phyloP scores from a whole-genome alignment of 2,113 vertebrate species.

The Mus musculus region GRCm39 chr12:53316501-53317000 shows the following conservation, averaged over 20 bases:
- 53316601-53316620: constrained; percentile 2
- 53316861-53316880: too few relatives aligned
- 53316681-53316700: constrained; percentile 35
- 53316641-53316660: too few relatives aligned
- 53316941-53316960: constrained; percentile 52
- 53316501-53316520: not conserved
- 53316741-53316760: not conserved
- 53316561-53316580: not conserved
- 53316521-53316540: not conserved
- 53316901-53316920: not conserved
- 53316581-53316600: not conserved
- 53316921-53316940: constrained; percentile 11
- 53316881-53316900: not conserved
- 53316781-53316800: not conserved
- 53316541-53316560: not conserved
- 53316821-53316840: constrained; percentile 7
- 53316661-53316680: too few relatives aligned
- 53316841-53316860: constrained; percentile 28
- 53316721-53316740: not conserved
- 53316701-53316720: constrained; percentile 19
- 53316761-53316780: not conserved
- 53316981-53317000: not conserved
- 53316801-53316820: not conserved
- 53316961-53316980: constrained; percentile 29
- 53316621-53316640: not conserved